A percentile compares a stretch with the other conserved stretches of the same genome.
Evolutionary conservation across 1,140 invertebrate species (phyloP).

Genomic region (Tenebrio molitor): DNA sequence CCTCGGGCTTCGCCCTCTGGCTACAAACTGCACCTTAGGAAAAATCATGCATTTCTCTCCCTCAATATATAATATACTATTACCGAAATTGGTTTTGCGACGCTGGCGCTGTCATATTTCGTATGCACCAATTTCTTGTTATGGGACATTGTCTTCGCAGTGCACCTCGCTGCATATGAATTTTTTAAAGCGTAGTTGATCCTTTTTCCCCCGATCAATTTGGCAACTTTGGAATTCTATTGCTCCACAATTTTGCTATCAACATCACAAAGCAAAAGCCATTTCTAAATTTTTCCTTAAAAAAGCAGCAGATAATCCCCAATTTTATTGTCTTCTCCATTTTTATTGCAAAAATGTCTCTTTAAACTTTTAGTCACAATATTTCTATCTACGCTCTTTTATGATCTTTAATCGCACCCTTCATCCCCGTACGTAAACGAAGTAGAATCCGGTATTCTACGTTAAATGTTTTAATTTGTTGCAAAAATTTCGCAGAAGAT

Average conservation of each 20-base stretch:
- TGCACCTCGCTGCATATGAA: constrained; percentile 5
- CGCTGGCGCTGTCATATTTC: too few species aligned
- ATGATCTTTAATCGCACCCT: neutral
- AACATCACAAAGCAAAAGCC: neutral
- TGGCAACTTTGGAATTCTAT: constrained; percentile 25
- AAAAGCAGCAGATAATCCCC: neutral
- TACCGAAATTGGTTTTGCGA: too few species aligned
- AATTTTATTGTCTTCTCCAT: too few species aligned
- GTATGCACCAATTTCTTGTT: neutral
- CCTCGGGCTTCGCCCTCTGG: too few species aligned
- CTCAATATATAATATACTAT: too few species aligned
- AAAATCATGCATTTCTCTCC: too few species aligned
- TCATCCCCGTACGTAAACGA: neutral
- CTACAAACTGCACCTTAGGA: too few species aligned
- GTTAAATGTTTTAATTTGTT: constrained; percentile 17
- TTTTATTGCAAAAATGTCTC: too few species aligned
- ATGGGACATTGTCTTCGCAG: neutral
- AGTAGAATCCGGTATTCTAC: neutral
- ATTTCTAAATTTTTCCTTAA: neutral
- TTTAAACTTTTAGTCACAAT: too few species aligned
- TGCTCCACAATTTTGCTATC: constrained; percentile 37
- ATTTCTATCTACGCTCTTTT: too few species aligned
- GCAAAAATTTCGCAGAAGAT: constrained; percentile 31
- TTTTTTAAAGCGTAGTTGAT: constrained; percentile 11
- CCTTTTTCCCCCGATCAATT: constrained; percentile 36